Conservation (phyloP, 2,113 vertebrate species). For the Odontophorus gujanensis region DNA sequence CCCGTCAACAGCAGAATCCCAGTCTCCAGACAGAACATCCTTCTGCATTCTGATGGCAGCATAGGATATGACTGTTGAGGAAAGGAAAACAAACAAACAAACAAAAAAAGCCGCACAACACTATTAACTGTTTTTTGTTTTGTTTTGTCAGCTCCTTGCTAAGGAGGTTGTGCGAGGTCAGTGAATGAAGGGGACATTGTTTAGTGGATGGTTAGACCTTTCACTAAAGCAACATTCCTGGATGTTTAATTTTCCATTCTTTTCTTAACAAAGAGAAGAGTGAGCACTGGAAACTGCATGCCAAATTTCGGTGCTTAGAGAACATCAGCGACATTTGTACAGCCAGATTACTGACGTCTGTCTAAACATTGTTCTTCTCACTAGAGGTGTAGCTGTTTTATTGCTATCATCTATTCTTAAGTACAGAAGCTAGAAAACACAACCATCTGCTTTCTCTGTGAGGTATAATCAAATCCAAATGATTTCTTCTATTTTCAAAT, state of each 20-base stretch:
- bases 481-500: not conserved
- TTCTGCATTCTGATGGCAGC: not conserved
- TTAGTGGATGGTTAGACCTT: not conserved
- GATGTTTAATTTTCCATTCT: not conserved
- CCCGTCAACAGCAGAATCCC: constrained; percentile 46
- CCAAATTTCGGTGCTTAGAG: not conserved
- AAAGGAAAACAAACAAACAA: not conserved
- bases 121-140: not conserved
- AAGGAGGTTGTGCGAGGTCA: not conserved
- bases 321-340: not conserved
- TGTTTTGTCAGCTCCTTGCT: not conserved
- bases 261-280: not conserved
- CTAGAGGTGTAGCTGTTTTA: not conserved
- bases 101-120: not conserved
- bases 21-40: constrained; percentile 1
- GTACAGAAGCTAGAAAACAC: not conserved
- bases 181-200: not conserved
- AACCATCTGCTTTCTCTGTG: not conserved
- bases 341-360: not conserved
- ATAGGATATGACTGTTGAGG: not conserved
- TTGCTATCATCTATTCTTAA: not conserved
- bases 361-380: not conserved
- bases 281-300: not conserved
- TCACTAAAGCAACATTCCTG: not conserved
- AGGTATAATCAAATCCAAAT: not conserved